Conservation (phyloP, 2,888 invertebrate genomes). For the Platycheirus rosarum region DNA sequence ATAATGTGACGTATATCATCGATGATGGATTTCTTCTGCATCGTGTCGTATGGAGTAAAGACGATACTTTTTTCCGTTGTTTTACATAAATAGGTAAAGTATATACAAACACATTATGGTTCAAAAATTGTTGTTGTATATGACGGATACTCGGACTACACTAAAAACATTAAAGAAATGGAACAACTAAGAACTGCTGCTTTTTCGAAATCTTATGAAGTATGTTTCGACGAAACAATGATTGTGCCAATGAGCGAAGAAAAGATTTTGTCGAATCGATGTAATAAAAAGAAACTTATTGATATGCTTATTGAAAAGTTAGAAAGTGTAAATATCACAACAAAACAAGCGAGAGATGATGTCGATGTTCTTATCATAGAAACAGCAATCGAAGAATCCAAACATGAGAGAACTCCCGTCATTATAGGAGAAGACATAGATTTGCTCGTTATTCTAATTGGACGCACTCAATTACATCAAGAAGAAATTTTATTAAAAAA, state of each 20-base stretch:
- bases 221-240: slow-evolving; percentile 7
- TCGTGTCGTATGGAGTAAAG: slow-evolving; percentile 22
- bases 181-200: slow-evolving; percentile 25
- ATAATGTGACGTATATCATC: slow-evolving; percentile 6
- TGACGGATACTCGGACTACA: slow-evolving; percentile 6
- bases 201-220: slow-evolving; percentile 15
- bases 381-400: slow-evolving; percentile 1
- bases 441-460: too few relatives aligned
- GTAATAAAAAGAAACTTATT: neutral
- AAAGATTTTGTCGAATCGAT: neutral
- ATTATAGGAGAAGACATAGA: too few relatives aligned
- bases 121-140: slow-evolving; percentile 11
- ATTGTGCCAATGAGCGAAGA: slow-evolving; percentile 7
- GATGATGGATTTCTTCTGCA: slow-evolving; percentile 27
- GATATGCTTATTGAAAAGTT: neutral
- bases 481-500: too few relatives aligned
- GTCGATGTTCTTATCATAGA: neutral
- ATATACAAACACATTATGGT: slow-evolving; percentile 17
- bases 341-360: slow-evolving; percentile 9
- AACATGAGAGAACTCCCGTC: too few relatives aligned
- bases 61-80: slow-evolving; percentile 18
- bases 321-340: neutral
- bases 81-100: slow-evolving; percentile 8
- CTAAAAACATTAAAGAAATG: slow-evolving; percentile 13
- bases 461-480: too few relatives aligned